phyloP scores from a whole-genome alignment of 2,888 invertebrate species.

The Elysia crispata region DNA sequence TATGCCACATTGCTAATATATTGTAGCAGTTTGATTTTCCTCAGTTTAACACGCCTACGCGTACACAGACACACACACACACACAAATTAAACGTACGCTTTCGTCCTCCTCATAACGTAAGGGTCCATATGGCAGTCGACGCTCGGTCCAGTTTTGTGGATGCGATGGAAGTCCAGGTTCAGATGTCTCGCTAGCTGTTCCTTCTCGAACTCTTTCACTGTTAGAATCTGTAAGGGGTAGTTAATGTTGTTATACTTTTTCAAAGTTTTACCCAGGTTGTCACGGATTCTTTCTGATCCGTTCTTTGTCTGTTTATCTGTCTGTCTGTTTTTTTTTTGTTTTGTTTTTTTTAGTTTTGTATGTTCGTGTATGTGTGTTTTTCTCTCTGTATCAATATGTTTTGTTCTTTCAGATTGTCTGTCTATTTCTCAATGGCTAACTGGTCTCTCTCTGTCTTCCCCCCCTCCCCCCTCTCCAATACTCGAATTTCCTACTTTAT shows the following conservation, averaged over 20 bases:
- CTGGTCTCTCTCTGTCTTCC: conserved; percentile 18
- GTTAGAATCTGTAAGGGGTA: conserved; percentile 37
- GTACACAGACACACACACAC: background rate
- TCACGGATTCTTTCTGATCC: background rate
- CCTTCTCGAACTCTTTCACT: conserved; percentile 32
- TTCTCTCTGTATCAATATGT: no score
- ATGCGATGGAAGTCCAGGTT: conserved; percentile 37
- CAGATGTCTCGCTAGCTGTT: conserved; percentile 35
- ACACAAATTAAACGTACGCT: conserved; percentile 14
- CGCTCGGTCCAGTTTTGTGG: conserved; percentile 35
- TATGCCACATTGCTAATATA: no score
- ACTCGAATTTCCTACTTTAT: no score
- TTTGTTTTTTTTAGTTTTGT: no score
- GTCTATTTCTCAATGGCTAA: background rate
- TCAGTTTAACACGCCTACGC: no score
- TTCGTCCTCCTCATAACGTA: conserved; percentile 22
- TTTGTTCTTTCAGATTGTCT: no score
- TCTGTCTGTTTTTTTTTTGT: no score
- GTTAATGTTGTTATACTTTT: background rate
- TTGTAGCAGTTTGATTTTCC: no score
- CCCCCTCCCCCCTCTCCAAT: conserved; percentile 22
- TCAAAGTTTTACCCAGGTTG: background rate
- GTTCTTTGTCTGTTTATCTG: background rate
- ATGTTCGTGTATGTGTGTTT: no score
- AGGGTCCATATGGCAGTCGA: conserved; percentile 41